These are phyloP conservation scores for Acanthurus tractus DNA, from an alignment of 2,797 vertebrate genomes.

Conservation along the genomic window DNA sequence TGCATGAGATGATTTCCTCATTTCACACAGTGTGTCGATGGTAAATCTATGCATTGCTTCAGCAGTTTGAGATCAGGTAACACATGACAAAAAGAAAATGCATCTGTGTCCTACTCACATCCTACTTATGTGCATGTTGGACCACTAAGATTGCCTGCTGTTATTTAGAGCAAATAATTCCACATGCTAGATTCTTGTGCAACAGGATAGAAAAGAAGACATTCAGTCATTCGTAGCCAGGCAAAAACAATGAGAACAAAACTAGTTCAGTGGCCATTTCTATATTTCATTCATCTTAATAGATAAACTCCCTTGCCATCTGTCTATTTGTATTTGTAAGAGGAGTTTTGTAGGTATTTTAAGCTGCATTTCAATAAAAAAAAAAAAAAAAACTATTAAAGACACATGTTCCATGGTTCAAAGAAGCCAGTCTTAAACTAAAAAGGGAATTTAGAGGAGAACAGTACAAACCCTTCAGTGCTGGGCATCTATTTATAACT, in stretches of 20 bases:
- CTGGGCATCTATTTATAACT: constrained; percentile 19
- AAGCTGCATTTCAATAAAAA: neutral
- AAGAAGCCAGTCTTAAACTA: neutral
- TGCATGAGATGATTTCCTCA: constrained; percentile 29
- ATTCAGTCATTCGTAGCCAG: neutral
- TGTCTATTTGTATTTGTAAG: constrained; percentile 2
- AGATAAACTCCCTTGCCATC: neutral
- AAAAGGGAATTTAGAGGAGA: neutral
- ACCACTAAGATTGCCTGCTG: neutral
- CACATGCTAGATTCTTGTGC: too few relatives aligned
- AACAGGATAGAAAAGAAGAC: too few relatives aligned
- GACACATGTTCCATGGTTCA: neutral
- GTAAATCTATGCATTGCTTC: too few relatives aligned
- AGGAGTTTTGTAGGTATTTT: neutral
- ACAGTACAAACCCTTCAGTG: constrained; percentile 8
- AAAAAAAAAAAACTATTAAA: neutral
- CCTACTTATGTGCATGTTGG: constrained; percentile 1
- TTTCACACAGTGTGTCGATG: neutral
- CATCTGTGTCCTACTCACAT: constrained; percentile 1
- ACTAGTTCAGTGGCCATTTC: neutral
- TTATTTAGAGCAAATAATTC: too few relatives aligned
- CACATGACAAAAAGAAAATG: neutral
- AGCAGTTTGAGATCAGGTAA: neutral
- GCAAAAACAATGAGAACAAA: too few relatives aligned
- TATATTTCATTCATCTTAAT: neutral